Conservation (phyloP, 2,888 invertebrate species). For the Tetheella fluctuosa region DNA sequence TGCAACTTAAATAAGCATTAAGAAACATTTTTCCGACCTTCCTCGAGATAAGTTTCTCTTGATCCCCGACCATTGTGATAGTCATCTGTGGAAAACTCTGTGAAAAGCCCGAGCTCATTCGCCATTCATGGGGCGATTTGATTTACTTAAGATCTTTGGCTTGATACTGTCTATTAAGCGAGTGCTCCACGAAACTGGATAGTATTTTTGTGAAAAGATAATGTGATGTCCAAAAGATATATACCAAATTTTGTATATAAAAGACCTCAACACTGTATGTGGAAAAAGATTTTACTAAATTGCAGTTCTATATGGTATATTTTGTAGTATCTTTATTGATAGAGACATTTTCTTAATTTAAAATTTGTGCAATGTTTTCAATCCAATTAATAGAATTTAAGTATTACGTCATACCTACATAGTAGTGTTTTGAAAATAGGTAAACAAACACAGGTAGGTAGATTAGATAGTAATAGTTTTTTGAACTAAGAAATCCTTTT, state of each 20-base stretch:
- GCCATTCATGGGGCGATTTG: slow-evolving; percentile 83
- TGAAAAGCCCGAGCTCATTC: slow-evolving; percentile 79
- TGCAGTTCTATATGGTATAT: too few relatives aligned
- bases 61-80: slow-evolving; percentile 82
- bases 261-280: too few relatives aligned
- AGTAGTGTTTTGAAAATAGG: neutral
- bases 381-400: too few relatives aligned
- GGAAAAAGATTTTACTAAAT: too few relatives aligned
- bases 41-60: slow-evolving; percentile 74
- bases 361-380: too few relatives aligned
- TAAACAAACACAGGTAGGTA: neutral
- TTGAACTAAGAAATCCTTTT: slow-evolving; percentile 22
- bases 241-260: too few relatives aligned
- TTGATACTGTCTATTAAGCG: slow-evolving; percentile 81
- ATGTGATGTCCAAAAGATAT: slow-evolving; percentile 37
- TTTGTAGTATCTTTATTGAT: too few relatives aligned
- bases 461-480: slow-evolving; percentile 12
- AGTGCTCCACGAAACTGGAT: slow-evolving; percentile 58
- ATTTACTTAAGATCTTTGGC: slow-evolving; percentile 82
- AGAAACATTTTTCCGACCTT: slow-evolving; percentile 78
- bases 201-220: slow-evolving; percentile 65
- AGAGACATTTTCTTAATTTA: too few relatives aligned
- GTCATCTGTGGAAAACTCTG: slow-evolving; percentile 75
- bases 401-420: neutral
- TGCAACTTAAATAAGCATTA: slow-evolving; percentile 79